Evolutionary conservation across 2,113 vertebrate species (phyloP).

Genomic region (Takifugu flavidus): DNA sequence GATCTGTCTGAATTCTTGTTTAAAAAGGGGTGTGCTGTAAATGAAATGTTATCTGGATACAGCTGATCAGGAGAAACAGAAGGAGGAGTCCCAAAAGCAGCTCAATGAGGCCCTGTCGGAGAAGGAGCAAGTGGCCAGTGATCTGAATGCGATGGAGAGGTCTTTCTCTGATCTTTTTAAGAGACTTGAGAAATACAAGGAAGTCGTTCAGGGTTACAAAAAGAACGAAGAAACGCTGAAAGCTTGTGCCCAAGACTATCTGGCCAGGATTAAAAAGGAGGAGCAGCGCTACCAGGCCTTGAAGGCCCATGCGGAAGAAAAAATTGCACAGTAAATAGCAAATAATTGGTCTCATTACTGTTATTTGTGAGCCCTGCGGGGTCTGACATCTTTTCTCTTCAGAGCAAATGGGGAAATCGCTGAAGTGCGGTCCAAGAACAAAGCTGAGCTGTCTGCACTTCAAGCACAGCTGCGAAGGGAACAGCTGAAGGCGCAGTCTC

Average conservation of each 20-base stretch:
- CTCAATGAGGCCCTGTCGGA: conserved; percentile 75
- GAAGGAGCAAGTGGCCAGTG: conserved; percentile 79
- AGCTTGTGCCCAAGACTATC: conserved; percentile 82
- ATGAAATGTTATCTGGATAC: background rate
- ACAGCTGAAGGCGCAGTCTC: conserved; percentile 84
- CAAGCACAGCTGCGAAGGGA: conserved; percentile 84
- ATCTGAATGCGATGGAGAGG: conserved; percentile 83
- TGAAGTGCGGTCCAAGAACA: conserved; percentile 80
- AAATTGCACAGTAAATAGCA: conserved; percentile 78
- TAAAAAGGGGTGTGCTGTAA: too few species aligned
- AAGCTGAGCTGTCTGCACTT: conserved; percentile 75
- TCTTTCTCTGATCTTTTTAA: conserved; percentile 89
- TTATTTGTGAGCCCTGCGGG: background rate
- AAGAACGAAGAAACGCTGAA: conserved; percentile 92
- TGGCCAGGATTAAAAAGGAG: conserved; percentile 81
- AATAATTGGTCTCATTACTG: background rate
- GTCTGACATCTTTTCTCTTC: background rate
- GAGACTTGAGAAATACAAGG: conserved; percentile 89
- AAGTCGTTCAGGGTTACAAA: conserved; percentile 81
- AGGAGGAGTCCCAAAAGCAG: conserved; percentile 68
- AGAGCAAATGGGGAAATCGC: conserved; percentile 89
- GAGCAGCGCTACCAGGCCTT: conserved; percentile 87
- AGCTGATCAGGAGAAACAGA: conserved; percentile 82
- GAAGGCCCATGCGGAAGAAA: conserved; percentile 90
- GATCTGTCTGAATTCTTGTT: background rate